Base-by-base conservation (phyloP, 1,140 invertebrate genomes). In the Coptotermes formosanus region DNA sequence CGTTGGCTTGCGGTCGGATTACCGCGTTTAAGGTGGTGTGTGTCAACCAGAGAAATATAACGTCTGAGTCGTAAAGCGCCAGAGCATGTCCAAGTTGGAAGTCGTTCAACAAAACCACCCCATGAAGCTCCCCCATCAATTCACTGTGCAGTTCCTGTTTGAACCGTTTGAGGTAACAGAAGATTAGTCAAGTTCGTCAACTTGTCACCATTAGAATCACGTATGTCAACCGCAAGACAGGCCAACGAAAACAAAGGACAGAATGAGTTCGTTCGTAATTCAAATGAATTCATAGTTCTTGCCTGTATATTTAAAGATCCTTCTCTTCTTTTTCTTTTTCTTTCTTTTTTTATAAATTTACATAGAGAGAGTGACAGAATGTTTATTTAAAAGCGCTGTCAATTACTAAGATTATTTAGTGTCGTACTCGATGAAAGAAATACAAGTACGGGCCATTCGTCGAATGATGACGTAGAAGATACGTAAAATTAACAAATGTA, bases 11-110 rank as follows among this genome's bases (percentile, higher is more conserved):
- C 64, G 64, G 64, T 30, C n/a, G 64, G 64, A 30, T 75, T 16
- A 30, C 64, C 25, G n/a, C 64, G 64, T 75, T 75, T 75, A 75
- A 75, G 25, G 64, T 75, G 64, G 64, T 75, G 64, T 75, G 64
- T 14, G 64, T 75, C 30, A 75, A n/a, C 25, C 64, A 25, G 25
- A 30, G 64, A 75, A 8, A 12, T 75, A 75, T 75, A 30, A n/a
- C 64, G n/a, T 75, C 64, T 30, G 25, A 30, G 64, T 75, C 64
- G 6, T 8, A 30, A 14, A 30, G 64, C 64, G 64, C n/a, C 64
- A 12, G 64, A 30, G 64, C 64, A 30, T 75, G 64, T 30, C 64
- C 64, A 75, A 75, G 25, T 75, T 30, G 25, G 25, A 75, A 75
- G 64, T 75, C 64, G 64, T 30, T 75, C 25, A 75, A 75, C 64